Percentiles rank a stretch among this genome's conserved stretches.
phyloP scores from a whole-genome alignment of 2,113 vertebrate genomes.

The Halichoeres trimaculatus region DNA sequence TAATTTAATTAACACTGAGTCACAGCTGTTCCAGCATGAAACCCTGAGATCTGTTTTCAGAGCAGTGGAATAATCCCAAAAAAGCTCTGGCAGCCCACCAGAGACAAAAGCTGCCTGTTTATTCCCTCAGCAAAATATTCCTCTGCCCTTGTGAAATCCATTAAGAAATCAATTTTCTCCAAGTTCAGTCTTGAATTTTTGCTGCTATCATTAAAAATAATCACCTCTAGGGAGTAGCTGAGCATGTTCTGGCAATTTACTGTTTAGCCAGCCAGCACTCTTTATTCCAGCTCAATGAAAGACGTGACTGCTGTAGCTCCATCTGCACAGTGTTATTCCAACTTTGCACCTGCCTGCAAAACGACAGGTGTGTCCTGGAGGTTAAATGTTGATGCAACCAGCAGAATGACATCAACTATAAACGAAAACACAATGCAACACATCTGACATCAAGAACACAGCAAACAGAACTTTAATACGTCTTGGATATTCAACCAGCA shows the following conservation, averaged over 20 bases:
- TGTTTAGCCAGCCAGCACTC: background rate
- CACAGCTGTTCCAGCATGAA: background rate
- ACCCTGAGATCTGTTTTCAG: conserved; percentile 32
- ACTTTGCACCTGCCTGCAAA: background rate
- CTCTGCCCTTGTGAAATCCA: conserved; percentile 46
- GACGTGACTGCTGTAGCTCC: too few relatives aligned
- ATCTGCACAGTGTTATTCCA: background rate
- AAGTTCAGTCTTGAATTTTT: conserved; percentile 8
- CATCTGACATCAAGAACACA: too few relatives aligned
- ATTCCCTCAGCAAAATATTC: conserved; percentile 46
- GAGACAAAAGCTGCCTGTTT: conserved; percentile 27
- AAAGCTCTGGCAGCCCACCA: conserved; percentile 44
- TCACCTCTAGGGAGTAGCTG: conserved; percentile 7
- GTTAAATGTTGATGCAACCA: background rate
- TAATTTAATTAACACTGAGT: conserved; percentile 25
- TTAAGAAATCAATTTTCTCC: conserved; percentile 42
- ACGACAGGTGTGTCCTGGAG: background rate
- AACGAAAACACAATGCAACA: background rate
- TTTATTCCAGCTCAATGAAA: background rate
- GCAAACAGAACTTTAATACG: too few relatives aligned
- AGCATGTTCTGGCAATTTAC: background rate
- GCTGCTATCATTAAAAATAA: conserved; percentile 28
- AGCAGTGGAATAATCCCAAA: conserved; percentile 50
- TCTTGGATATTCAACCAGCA: too few relatives aligned
- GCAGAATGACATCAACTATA: background rate